Conservation (phyloP, 1,140 invertebrate genomes). For the Aphelenchoides avenae region DNA sequence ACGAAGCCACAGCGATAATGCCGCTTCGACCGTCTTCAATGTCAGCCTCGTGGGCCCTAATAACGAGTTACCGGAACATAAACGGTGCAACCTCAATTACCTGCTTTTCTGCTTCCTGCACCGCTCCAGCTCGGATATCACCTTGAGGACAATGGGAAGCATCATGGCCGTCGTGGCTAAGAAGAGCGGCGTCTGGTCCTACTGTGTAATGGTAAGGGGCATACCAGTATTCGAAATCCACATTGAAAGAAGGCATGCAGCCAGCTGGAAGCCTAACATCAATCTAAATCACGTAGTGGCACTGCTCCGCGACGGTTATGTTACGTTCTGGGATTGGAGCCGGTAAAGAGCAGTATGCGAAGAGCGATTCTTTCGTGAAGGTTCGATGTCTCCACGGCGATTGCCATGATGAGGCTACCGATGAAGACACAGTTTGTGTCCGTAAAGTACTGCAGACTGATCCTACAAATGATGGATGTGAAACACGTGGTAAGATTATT, state of each 20-base stretch:
- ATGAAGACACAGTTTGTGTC: slow-evolving; percentile 77
- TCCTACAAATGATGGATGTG: too few relatives aligned
- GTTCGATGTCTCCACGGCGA: slow-evolving; percentile 76
- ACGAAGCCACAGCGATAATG: slow-evolving; percentile 2
- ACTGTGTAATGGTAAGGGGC: too few relatives aligned
- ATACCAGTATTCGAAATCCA: slow-evolving; percentile 61
- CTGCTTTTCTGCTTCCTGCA: slow-evolving; percentile 18
- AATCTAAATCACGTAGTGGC: slow-evolving; percentile 9
- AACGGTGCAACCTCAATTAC: neutral
- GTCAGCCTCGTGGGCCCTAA: neutral
- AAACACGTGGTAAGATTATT: too few relatives aligned
- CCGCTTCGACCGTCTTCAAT: neutral
- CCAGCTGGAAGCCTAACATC: slow-evolving; percentile 17
- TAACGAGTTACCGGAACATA: neutral
- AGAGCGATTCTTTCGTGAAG: slow-evolving; percentile 77
- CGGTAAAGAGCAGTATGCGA: slow-evolving; percentile 62
- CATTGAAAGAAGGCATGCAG: slow-evolving; percentile 44
- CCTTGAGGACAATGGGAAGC: slow-evolving; percentile 35
- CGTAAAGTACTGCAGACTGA: slow-evolving; percentile 57
- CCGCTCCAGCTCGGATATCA: slow-evolving; percentile 31
- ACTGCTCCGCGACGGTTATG: slow-evolving; percentile 3
- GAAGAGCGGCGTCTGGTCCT: too few relatives aligned
- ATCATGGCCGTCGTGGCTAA: slow-evolving; percentile 64
- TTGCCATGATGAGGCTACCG: slow-evolving; percentile 71
- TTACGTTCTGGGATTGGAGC: slow-evolving; percentile 24